phyloP scores from a whole-genome alignment of 2,797 vertebrate species.

The Enoplosus armatus region DNA sequence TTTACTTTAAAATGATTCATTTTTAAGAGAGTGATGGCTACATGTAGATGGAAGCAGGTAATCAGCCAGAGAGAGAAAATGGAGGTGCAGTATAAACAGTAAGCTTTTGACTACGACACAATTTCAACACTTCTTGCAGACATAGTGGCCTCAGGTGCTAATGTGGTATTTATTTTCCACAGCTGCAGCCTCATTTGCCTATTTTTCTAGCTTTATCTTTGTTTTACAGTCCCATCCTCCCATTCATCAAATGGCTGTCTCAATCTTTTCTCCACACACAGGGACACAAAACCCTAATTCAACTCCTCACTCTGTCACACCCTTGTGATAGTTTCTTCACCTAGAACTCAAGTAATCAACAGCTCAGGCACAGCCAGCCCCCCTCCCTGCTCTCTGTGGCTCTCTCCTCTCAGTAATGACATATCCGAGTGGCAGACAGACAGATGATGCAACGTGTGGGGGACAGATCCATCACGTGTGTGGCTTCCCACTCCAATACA shows the following conservation, averaged over 20 bases:
- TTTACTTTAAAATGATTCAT: slow-evolving; percentile 17
- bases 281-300: slow-evolving; percentile 41
- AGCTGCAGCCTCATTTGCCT: slow-evolving; percentile 4
- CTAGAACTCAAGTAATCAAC: slow-evolving; percentile 61
- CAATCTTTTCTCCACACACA: slow-evolving; percentile 30
- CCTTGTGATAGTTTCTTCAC: slow-evolving; percentile 64
- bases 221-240: slow-evolving; percentile 10
- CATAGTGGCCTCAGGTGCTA: background rate
- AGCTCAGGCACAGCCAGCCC: slow-evolving; percentile 29
- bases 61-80: slow-evolving; percentile 16
- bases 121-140: background rate
- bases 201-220: background rate
- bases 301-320: slow-evolving; percentile 42
- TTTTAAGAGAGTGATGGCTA: slow-evolving; percentile 6
- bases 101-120: background rate
- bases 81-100: background rate
- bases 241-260: slow-evolving; percentile 33
- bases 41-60: slow-evolving; percentile 13
- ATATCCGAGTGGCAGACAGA: slow-evolving; percentile 50
- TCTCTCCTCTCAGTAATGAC: slow-evolving; percentile 41
- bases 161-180: slow-evolving; percentile 24
- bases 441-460: slow-evolving; percentile 33
- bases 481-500: slow-evolving; percentile 14
- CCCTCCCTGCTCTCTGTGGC: background rate
- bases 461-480: slow-evolving; percentile 47